Base-by-base conservation (phyloP, 2,113 vertebrate species). In the Notothenia coriiceps region DNA sequence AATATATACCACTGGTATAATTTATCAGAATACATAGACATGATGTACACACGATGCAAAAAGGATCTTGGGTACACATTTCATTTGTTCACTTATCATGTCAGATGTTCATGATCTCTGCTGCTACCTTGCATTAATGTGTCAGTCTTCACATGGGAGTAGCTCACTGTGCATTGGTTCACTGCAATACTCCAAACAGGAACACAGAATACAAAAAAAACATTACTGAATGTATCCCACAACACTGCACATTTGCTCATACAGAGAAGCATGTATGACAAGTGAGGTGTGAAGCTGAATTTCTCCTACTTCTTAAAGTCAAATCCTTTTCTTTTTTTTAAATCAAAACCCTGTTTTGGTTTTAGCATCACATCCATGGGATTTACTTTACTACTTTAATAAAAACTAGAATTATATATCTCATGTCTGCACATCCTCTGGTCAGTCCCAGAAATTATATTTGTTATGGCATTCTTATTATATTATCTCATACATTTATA, bases 1-100 rank as follows among this genome's bases (percentile, higher is more conserved):
- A 74, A 85, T 66, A 71, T 62, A 65, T 59, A 47, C 25, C 50
- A 71, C 61, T 66, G 35, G 63, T 43, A 61, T 59, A 2, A 29
- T 50, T 33, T 74, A 12, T 63, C 29, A 70, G 14, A 44, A 61
- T 66, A 70, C 64, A 82, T 6, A 8, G 11, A 65, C 5, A 10
- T n/a, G 43, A 61, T 49, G 4, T 55, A 65, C 52, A 63, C 6
- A 20, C 18, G 8, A 66, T 35, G 66, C 25, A 71, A 56, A 74
- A 65, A 22, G 10, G 7, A 51, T 20, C 7, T 3, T 61, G 33
- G 52, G 14, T 57, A 29, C 1, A 7, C 51, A 62, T 6, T 2
- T 20, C 10, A 63, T 50, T 46, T 25, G 44, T 33, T 46, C 6
- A 68, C 6, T 60, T 3, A 2, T 54, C 5, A 40, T 49, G 15